Evolutionary conservation across 2,113 vertebrate species (phyloP).

Genomic region (Gnathochromis pfefferi): DNA sequence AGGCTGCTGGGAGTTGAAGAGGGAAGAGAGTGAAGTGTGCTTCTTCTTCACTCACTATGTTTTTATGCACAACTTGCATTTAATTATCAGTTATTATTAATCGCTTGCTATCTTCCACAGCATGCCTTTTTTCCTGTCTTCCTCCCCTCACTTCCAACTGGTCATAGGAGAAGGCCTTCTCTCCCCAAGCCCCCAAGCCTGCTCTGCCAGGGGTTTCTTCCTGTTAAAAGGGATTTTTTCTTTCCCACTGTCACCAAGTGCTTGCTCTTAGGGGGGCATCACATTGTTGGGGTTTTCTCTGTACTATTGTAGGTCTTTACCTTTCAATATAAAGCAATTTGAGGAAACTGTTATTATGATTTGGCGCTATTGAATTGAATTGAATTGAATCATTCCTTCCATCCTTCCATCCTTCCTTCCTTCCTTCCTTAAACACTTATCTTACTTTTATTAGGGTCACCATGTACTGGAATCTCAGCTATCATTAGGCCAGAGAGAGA

Average conservation of each 20-base stretch:
- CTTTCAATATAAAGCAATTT: not conserved
- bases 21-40: not conserved
- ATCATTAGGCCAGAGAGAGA: not conserved
- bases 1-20: not conserved
- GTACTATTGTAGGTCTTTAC: not conserved
- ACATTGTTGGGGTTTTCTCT: not conserved
- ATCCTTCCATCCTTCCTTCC: not conserved
- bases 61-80: not conserved
- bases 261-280: not conserved
- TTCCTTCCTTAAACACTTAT: not conserved
- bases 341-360: not conserved
- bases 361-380: not conserved
- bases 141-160: not conserved
- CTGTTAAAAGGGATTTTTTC: not conserved
- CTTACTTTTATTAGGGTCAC: not conserved
- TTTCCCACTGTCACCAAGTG: not conserved
- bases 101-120: not conserved
- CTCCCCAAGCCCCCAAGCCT: not conserved
- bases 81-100: not conserved
- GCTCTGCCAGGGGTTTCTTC: not conserved
- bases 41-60: not conserved
- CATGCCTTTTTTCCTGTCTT: not conserved
- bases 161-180: fast-evolving
- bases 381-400: not conserved
- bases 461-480: not conserved